Base-by-base conservation (phyloP, 2,113 vertebrate species). In the Thunnus maccoyii region DNA sequence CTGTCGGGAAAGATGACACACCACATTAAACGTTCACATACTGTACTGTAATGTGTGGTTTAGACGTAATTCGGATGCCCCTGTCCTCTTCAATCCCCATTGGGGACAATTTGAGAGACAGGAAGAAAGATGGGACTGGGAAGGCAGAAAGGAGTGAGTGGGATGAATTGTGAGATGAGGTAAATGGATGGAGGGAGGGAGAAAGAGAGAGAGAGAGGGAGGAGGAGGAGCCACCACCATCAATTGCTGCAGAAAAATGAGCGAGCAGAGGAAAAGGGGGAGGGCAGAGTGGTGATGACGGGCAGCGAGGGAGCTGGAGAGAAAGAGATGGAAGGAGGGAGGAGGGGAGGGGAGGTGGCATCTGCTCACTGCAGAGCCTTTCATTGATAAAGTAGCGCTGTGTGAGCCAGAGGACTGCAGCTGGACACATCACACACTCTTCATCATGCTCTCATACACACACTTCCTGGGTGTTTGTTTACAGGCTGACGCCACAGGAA, bases 321-420 rank as follows among this genome's bases (percentile, higher is more conserved):
- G 63, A 70, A 44, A 51, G 87, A 78, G 87, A 55, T 36, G 41
- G 63, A 54, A 54, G 64, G 71, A 76, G 73, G 64, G 72, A 76
- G 69, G 61, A 67, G 41, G 60, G 72, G 66, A 80, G 64, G 77
- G 78, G 66, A 67, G 78, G 81, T 25, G 1, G 85, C 85, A 86
- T 82, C 78, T 70, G 85, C 72, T 92, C 86, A 88, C 92, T 92
- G 92, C 92, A 80, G 93, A 95, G 80, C 68, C 71, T 80, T 90
- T 93, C 94, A 95, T 95, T 95, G 93, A 95, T 91, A 94, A 95
- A 94, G 89, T 90, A 78, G 79, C 22, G 18, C 50, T n/a, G 48
- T 72, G 70, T 61, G 77, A 84, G 75, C 73, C 76, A 58, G 57
- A 83, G 30, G 82, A 85, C 88, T 76, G 83, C 87, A 88, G 69